A percentile compares a stretch with the other conserved stretches of the same genome.
phyloP scores from a whole-genome alignment of 2,888 invertebrate genomes.

The Microctonus aethiopoides region DNA sequence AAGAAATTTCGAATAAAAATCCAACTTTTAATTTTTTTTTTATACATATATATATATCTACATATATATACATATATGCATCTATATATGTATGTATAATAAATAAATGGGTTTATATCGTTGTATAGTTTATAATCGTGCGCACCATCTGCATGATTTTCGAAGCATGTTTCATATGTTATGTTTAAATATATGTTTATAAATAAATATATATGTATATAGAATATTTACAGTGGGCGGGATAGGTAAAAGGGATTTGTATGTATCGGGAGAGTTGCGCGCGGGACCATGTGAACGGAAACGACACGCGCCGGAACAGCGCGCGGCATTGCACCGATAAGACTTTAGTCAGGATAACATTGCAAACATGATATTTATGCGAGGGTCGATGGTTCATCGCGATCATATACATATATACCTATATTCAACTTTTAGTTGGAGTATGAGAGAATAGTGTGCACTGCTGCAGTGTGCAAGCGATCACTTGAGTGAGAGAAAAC shows the following conservation, averaged over 20 bases:
- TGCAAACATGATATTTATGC: conserved; percentile 37
- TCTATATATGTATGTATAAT: too few species aligned
- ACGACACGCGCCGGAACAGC: conserved; percentile 42
- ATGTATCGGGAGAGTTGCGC: not conserved
- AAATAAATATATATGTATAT: not conserved
- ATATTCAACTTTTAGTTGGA: conserved; percentile 22
- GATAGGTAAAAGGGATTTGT: conserved; percentile 3
- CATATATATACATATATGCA: too few species aligned
- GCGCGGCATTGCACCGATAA: conserved; percentile 21
- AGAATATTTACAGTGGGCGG: not conserved
- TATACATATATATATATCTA: too few species aligned
- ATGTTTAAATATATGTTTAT: conserved; percentile 28
- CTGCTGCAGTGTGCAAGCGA: too few species aligned
- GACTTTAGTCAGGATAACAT: conserved; percentile 30
- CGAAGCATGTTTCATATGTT: not conserved
- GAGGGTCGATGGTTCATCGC: conserved; percentile 28
- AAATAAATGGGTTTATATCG: too few species aligned
- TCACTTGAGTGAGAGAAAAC: not conserved
- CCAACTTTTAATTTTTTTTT: not conserved
- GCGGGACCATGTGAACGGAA: conserved; percentile 38
- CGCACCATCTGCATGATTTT: not conserved
- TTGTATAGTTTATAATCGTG: not conserved
- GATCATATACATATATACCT: conserved; percentile 6
- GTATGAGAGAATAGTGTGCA: conserved; percentile 7
- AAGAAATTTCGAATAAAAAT: not conserved